phyloP scores from a whole-genome alignment of 2,113 vertebrate species.

The Oncorhynchus nerka region DNA sequence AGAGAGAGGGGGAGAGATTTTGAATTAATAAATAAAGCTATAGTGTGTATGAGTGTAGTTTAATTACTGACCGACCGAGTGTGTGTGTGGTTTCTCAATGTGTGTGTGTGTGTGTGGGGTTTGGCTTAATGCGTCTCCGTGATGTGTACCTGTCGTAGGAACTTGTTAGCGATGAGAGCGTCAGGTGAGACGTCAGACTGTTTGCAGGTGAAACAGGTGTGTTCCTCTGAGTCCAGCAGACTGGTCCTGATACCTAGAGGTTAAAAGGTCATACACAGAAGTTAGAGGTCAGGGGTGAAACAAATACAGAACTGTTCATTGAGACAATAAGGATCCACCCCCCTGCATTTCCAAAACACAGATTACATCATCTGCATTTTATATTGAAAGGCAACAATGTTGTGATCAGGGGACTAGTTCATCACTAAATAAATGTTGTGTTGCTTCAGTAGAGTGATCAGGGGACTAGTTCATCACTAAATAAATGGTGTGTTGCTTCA shows the following conservation, averaged over 20 bases:
- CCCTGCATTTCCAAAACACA: too few species aligned
- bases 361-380: too few species aligned
- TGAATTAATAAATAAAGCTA: background rate
- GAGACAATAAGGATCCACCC: too few species aligned
- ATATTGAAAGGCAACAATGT: too few species aligned
- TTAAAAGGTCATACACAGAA: background rate
- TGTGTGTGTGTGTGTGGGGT: background rate
- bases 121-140: background rate
- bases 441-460: too few species aligned
- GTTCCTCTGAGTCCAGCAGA: slow-evolving; percentile 93
- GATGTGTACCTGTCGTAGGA: slow-evolving; percentile 88
- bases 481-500: too few species aligned
- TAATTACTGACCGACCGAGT: background rate
- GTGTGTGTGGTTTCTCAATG: background rate
- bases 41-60: background rate
- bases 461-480: too few species aligned
- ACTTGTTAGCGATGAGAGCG: slow-evolving; percentile 96
- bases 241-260: slow-evolving; percentile 88
- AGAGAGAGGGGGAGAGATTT: background rate
- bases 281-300: too few species aligned
- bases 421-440: too few species aligned
- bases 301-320: too few species aligned
- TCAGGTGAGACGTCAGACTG: slow-evolving; percentile 97
- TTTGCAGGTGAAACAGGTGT: slow-evolving; percentile 91
- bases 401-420: too few species aligned